Percentiles rank a stretch among this genome's conserved stretches.
phyloP scores from a whole-genome alignment of 2,797 vertebrate genomes.

The Eulemur rubriventer region DNA sequence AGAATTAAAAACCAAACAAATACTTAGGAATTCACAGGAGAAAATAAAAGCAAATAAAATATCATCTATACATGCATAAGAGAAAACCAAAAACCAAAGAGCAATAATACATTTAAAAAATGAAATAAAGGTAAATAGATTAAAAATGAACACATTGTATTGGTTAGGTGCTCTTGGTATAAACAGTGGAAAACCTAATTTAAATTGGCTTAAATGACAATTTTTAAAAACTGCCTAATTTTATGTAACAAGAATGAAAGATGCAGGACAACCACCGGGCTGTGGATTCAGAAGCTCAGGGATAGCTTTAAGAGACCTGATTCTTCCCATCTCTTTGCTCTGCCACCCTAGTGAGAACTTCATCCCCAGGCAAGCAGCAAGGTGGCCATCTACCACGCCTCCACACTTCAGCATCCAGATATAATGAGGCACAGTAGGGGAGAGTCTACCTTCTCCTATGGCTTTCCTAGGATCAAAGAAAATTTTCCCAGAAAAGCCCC shows the following conservation, averaged over 20 bases:
- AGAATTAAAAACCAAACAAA: background rate
- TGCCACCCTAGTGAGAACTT: background rate
- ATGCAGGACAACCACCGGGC: background rate
- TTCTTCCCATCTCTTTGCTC: background rate
- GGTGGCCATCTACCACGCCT: background rate
- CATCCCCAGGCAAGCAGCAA: background rate
- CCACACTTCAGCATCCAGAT: background rate
- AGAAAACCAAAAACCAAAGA: background rate
- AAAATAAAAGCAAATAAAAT: slow-evolving; percentile 41
- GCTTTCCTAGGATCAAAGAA: background rate
- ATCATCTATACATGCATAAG: background rate
- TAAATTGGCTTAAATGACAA: slow-evolving; percentile 7
- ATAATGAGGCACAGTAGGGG: background rate
- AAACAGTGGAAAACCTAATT: background rate
- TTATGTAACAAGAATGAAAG: background rate
- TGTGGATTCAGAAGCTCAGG: background rate
- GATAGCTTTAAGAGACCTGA: background rate
- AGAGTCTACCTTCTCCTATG: background rate
- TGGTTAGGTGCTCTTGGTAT: background rate
- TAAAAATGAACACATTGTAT: background rate
- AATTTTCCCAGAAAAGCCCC: background rate
- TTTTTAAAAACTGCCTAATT: background rate
- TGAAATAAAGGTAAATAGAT: slow-evolving; percentile 4
- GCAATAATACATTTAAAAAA: background rate
- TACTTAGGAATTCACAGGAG: background rate